Conservation (phyloP, 2,113 vertebrate species). For the Barbus barbus region DNA sequence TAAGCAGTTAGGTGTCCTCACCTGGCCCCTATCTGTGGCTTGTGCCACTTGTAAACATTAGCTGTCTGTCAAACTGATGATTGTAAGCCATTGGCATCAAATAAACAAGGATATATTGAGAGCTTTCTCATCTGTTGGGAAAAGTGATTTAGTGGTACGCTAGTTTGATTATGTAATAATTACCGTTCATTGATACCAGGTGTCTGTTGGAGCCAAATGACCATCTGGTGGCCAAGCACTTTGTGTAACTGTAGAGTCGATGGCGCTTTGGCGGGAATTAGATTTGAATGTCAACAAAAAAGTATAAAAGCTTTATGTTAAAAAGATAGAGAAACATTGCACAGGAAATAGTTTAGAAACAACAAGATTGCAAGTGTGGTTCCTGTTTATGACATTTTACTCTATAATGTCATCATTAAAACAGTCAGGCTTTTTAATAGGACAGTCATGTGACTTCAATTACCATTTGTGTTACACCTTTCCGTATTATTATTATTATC, state of each 20-base stretch:
- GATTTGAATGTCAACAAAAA: neutral
- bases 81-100: neutral
- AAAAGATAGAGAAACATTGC: conserved; percentile 33
- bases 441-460: neutral
- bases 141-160: neutral
- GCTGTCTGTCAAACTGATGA: neutral
- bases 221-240: neutral
- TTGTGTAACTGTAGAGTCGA: conserved; percentile 6
- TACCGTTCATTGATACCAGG: conserved; percentile 14
- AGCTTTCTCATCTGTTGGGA: neutral
- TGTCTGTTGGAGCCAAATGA: neutral
- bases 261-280: neutral
- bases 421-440: neutral
- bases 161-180: conserved; percentile 24
- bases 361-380: conserved; percentile 45
- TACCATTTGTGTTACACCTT: neutral
- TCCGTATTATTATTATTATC: neutral
- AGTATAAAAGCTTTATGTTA: neutral
- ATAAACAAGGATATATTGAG: neutral
- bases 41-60: conserved; percentile 8
- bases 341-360: conserved; percentile 59
- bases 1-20: neutral
- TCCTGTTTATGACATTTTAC: conserved; percentile 51
- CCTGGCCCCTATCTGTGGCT: neutral
- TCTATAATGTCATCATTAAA: neutral